Conservation (phyloP, 2,113 vertebrate species). For the Pelecanoides urinatrix region DNA sequence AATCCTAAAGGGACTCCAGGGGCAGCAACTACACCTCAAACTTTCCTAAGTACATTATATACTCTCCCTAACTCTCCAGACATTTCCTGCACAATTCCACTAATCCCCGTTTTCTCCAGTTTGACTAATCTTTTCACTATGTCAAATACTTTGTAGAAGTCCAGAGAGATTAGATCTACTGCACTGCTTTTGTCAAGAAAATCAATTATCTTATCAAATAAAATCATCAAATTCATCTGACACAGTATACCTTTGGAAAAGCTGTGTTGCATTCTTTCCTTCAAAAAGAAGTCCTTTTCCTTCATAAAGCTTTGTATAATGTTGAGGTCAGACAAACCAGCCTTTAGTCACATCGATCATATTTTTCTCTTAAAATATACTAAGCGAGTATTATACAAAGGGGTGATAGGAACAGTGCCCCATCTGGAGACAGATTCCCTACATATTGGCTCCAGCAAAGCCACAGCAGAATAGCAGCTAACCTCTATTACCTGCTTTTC, state of each 20-base stretch:
- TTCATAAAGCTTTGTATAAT: neutral
- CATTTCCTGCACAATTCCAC: neutral
- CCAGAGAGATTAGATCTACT: slow-evolving; percentile 40
- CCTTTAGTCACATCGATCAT: neutral
- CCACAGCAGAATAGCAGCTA: neutral
- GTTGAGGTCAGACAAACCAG: neutral
- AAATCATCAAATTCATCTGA: slow-evolving; percentile 3
- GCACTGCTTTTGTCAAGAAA: slow-evolving; percentile 7
- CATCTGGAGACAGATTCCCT: neutral
- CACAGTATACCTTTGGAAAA: neutral
- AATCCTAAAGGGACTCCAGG: neutral
- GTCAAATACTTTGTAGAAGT: neutral
- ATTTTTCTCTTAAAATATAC: neutral
- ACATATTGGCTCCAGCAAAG: neutral
- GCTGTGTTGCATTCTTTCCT: neutral
- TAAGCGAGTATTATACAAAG: neutral
- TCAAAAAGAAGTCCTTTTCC: neutral
- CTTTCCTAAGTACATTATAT: neutral
- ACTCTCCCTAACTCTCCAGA: neutral
- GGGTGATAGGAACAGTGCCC: neutral
- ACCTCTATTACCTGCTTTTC: neutral
- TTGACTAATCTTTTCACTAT: neutral
- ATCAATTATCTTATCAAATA: slow-evolving; percentile 41
- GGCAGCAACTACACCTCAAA: neutral
- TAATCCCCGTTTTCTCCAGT: neutral